These are phyloP conservation scores for Tyrophagus putrescentiae DNA, from an alignment of 1,140 invertebrate species.

Conservation along the genomic window DNA sequence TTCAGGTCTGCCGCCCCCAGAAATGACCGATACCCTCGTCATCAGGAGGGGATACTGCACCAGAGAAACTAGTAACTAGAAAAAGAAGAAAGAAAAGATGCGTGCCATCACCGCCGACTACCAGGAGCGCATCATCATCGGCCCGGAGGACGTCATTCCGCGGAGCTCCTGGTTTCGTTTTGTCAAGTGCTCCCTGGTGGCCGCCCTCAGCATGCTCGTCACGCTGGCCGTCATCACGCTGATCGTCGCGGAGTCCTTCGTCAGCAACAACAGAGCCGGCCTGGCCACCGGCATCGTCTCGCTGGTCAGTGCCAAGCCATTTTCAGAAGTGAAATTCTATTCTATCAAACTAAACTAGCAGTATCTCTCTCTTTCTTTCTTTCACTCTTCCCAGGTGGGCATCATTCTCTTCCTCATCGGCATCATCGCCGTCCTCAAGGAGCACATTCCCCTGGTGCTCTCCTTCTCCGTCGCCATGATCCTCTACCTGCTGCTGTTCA, in stretches of 20 bases:
- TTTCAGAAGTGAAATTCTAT: neutral
- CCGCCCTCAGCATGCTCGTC: neutral
- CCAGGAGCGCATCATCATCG: neutral
- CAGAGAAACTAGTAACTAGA: neutral
- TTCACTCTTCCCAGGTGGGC: conserved; percentile 3
- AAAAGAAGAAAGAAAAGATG: neutral
- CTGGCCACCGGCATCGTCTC: conserved; percentile 16
- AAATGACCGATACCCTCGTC: no score
- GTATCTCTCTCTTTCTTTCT: neutral
- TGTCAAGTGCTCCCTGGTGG: conserved; percentile 13
- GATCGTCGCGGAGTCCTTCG: conserved; percentile 14
- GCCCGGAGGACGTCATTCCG: conserved; percentile 7
- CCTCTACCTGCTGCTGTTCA: conserved; percentile 15
- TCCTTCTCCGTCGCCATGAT: conserved; percentile 15
- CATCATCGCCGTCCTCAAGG: conserved; percentile 9
- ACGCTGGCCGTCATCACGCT: neutral
- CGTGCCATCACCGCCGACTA: conserved; percentile 8
- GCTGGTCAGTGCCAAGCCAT: conserved; percentile 2
- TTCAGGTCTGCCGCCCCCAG: no score
- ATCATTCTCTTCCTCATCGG: conserved; percentile 15
- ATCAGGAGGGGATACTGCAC: no score
- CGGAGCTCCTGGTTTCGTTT: conserved; percentile 7
- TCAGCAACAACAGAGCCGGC: neutral
- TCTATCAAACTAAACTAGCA: neutral
- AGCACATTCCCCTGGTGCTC: conserved; percentile 8